phyloP scores from a whole-genome alignment of 2,113 vertebrate genomes.

The Athene noctua region DNA sequence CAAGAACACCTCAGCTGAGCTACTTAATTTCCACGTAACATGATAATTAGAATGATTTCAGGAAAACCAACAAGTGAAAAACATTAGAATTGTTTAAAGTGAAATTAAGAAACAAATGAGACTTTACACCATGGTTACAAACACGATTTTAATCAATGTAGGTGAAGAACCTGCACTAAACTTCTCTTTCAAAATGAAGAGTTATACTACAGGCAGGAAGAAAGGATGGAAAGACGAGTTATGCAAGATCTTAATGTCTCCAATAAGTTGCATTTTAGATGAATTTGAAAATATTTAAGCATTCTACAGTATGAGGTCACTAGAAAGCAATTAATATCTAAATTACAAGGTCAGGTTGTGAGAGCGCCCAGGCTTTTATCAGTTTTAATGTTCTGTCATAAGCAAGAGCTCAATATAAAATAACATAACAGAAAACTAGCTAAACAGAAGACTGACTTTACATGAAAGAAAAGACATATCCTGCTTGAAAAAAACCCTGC shows the following conservation, averaged over 20 bases:
- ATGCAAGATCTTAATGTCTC: background rate
- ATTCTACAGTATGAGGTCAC: background rate
- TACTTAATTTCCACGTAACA: background rate
- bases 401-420: background rate
- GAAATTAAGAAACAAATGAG: background rate
- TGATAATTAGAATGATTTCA: background rate
- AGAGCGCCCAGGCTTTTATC: background rate
- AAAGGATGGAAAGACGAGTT: background rate
- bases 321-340: background rate
- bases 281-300: background rate
- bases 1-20: background rate
- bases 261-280: background rate
- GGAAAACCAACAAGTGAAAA: background rate
- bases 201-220: background rate
- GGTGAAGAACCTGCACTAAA: background rate
- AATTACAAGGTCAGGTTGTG: background rate
- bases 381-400: background rate
- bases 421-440: background rate
- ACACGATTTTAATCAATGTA: fast-evolving
- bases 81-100: background rate
- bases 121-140: background rate
- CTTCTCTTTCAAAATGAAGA: background rate
- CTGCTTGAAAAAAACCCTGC: background rate
- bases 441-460: background rate
- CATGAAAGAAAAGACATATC: background rate